These are phyloP conservation scores for Dasypus novemcinctus DNA, from an alignment of 2,113 vertebrate species.

Conservation along the genomic window DNA sequence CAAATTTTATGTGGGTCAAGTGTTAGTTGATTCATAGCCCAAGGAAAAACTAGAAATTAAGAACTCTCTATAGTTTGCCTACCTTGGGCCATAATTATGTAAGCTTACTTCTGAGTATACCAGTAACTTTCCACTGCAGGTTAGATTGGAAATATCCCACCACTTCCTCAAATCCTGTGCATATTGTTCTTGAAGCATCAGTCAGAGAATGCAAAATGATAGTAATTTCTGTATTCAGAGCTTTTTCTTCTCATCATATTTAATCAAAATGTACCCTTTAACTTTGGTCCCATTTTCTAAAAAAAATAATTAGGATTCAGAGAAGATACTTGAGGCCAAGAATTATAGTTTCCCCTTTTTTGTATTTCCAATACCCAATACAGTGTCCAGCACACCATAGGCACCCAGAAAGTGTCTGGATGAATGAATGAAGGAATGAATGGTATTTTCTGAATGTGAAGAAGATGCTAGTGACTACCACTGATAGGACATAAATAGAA, in stretches of 20 bases:
- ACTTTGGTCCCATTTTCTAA: not conserved
- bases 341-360: not conserved
- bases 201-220: slow-evolving; percentile 17
- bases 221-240: not conserved
- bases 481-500: not conserved
- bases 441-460: not conserved
- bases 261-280: not conserved
- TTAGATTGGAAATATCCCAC: slow-evolving; percentile 29
- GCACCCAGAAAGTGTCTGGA: not conserved
- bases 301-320: not conserved
- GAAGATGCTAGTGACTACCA: not conserved
- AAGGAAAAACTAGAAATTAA: slow-evolving; percentile 80
- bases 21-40: slow-evolving; percentile 79
- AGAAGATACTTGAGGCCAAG: not conserved
- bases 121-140: slow-evolving; percentile 86
- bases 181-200: not conserved
- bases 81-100: slow-evolving; percentile 78
- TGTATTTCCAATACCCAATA: not conserved
- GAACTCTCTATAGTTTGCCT: slow-evolving; percentile 77
- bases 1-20: slow-evolving; percentile 80
- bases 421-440: not conserved
- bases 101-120: slow-evolving; percentile 80
- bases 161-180: not conserved
- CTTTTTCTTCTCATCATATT: not conserved
- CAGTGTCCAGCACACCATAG: not conserved